phyloP scores from a whole-genome alignment of 1,140 invertebrate genomes.

The Nixonia krombeini region DNA sequence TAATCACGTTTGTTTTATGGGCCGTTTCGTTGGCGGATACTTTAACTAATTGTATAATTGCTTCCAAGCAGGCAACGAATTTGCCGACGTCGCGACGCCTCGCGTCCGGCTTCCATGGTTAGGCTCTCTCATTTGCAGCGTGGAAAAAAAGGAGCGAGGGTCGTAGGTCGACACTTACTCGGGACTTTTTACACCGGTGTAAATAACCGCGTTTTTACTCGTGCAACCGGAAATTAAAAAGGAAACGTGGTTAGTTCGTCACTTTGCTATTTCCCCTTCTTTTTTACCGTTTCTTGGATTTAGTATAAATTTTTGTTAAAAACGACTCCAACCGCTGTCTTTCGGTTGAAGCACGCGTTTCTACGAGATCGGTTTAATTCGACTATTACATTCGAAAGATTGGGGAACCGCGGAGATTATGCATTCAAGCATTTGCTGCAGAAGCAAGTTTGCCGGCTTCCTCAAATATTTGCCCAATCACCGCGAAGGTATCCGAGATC shows the following conservation, averaged over 20 bases:
- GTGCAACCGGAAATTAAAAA: no score
- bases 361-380: constrained; percentile 11
- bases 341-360: no score
- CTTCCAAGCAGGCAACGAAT: constrained; percentile 47
- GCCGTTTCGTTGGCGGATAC: constrained; percentile 65
- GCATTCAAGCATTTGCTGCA: constrained; percentile 42
- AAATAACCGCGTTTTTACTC: no score
- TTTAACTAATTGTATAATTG: constrained; percentile 73
- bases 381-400: constrained; percentile 23
- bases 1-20: constrained; percentile 71
- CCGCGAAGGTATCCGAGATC: constrained; percentile 68
- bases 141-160: constrained; percentile 33
- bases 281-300: no score
- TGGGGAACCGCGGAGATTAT: constrained; percentile 22
- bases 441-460: constrained; percentile 55
- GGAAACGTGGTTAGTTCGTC: no score
- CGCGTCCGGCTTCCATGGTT: constrained; percentile 39
- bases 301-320: no score
- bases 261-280: no score
- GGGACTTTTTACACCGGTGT: no score
- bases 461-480: constrained; percentile 72
- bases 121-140: constrained; percentile 19
- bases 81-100: constrained; percentile 55
- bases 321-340: no score
- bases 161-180: constrained; percentile 41